Base-by-base conservation (phyloP, 2,113 vertebrate species). In the Nothocercus julius region DNA sequence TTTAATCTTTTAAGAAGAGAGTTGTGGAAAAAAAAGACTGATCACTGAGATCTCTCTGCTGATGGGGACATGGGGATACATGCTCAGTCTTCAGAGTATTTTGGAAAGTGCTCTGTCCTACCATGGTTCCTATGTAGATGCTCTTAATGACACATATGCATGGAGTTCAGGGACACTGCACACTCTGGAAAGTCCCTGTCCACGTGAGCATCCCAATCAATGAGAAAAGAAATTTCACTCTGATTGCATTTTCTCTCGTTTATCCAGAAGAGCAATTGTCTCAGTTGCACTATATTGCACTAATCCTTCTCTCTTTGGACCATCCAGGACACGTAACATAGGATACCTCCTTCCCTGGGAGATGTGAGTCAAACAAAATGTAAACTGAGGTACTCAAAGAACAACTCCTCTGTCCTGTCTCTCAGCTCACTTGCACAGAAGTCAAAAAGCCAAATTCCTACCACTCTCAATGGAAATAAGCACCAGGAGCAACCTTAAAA, bases 1-100 rank as follows among this genome's bases (percentile, higher is more conserved):
- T 89, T 93, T 84, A 96, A 93, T 93, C 34, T 87, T 91, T 92
- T 82, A 92, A 81, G 80, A 58, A 22, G 32, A 93, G 58, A 79
- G 73, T 4, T 86, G 69, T 68, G 62, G 56, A 88, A 90, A 94
- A 44, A 44, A 49, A 47, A 78, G 47, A 27, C 42, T 84, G 76
- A 72, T 62, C 42, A 59, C 59, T 61, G 56, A 88, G 90, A 83
- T 73, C 42, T 27, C 75, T 27, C 86, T 78, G 19, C 53, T 79
- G 61, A 56, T 69, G 22, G 68, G 51, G 20, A 49, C 27, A 28
- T 4, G 45, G 66, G 11, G 63, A 67, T n/a, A 77, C 36, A 7
- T 1, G 1, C 22, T 61, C 3, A 0, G 8, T 78, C 72, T 61
- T 72, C 8, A 63, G 54, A 59, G 80, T 38, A 24, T 45, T 95